Evolutionary conservation across 2,888 invertebrate species (phyloP), one percentile per base, ranked within the genome.

Genomic region (Trissolcus japonicus): DNA sequence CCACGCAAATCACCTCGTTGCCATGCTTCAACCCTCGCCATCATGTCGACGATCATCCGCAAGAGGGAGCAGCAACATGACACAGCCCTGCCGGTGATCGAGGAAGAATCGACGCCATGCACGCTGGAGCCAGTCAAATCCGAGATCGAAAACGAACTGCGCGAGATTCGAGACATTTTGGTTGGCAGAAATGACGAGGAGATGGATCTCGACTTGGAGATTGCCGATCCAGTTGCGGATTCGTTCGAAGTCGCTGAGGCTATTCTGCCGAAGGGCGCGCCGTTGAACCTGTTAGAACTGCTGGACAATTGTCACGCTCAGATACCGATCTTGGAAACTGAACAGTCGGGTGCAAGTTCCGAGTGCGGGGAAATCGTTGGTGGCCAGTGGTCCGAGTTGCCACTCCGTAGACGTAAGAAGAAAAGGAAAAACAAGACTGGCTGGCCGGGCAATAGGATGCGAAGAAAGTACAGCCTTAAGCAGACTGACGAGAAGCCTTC

Each of bases 1-100:
- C 94, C 96, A 0, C 90, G 96, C 48, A 96, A 96, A 85, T 96
- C 95, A 0, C 96, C 96, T 0, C 90, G 96, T 19, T 96, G 96
- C 86, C 96, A 96, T 86, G 96, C 96, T 0, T 96, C 96, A 0
- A 96, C 96, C 0, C 89, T 96, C 73, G 96, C 96, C 0, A 95
- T 96, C 69, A 92, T 96, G 89, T 89, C 89, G 2, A 89, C 89
- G 16, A 88, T 89, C n/a, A 87, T 89, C 13, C 81, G 87, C 6
- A 87, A 87, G 59, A 80, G 84, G n/a, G 88, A 89, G 35, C 85
- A 84, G 13, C 85, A 85, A 29, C 83, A 81, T n/a, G 6, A 56
- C 4, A 62, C 78, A 19, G 82, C 67, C 66, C 54, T 82, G 14
- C 61, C 80, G 1, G 68, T 43, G 9, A 80, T 82, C 29, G 81